Conservation (phyloP, 2,797 vertebrate genomes). For the Acipenser oxyrinchus region DNA sequence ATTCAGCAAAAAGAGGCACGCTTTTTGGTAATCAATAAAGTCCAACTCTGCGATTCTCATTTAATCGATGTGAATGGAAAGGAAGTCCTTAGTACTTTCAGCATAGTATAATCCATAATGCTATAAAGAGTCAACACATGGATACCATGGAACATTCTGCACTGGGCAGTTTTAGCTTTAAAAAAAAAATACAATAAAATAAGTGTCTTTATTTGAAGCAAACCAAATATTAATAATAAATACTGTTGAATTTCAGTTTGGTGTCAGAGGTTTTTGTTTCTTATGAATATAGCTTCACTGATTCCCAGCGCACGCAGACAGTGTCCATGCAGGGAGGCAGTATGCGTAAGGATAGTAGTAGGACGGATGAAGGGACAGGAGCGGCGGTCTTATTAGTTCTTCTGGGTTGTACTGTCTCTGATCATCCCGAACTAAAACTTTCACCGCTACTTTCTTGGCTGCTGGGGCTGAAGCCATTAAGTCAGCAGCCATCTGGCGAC, state of each 20-base stretch:
- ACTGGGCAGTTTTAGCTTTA: constrained; percentile 22
- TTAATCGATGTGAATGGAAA: not conserved
- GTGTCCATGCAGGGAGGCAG: constrained; percentile 92
- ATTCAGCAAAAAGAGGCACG: constrained; percentile 28
- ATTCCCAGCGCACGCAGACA: constrained; percentile 76
- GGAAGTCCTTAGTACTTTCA: not conserved
- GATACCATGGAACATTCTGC: constrained; percentile 33
- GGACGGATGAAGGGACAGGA: constrained; percentile 70
- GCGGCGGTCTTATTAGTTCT: constrained; percentile 83
- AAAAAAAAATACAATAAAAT: constrained; percentile 26
- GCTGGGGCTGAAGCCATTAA: constrained; percentile 83
- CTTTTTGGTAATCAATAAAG: constrained; percentile 25
- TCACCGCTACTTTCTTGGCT: constrained; percentile 95
- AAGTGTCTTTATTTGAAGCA: constrained; percentile 20
- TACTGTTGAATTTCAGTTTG: constrained; percentile 10
- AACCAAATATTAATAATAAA: not conserved
- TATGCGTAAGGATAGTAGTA: constrained; percentile 94
- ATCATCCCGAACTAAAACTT: constrained; percentile 92
- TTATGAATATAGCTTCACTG: constrained; percentile 44
- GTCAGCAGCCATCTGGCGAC: constrained; percentile 90
- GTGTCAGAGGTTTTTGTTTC: not conserved
- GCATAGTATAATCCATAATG: not conserved
- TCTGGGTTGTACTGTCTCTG: constrained; percentile 94
- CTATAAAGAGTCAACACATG: constrained; percentile 20
- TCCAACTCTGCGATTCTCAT: constrained; percentile 23